phyloP scores from a whole-genome alignment of 2,113 vertebrate species.

The Halcyon senegalensis region DNA sequence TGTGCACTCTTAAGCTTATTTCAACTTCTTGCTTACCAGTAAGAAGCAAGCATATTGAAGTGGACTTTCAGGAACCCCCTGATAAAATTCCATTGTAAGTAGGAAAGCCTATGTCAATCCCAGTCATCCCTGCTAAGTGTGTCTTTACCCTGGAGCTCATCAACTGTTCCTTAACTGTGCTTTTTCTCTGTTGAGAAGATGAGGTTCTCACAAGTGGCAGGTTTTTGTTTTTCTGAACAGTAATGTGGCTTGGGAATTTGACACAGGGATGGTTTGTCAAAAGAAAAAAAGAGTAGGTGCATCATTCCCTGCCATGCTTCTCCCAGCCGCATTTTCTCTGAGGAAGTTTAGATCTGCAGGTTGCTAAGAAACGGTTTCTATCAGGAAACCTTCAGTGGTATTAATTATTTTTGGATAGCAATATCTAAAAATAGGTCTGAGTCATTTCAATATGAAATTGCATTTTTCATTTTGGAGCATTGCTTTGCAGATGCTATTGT shows the following conservation, averaged over 20 bases:
- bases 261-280: neutral
- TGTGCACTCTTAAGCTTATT: neutral
- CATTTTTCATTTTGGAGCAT: neutral
- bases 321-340: neutral
- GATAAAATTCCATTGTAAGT: neutral
- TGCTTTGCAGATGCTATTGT: neutral
- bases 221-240: neutral
- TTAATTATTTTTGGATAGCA: neutral
- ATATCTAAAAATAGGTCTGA: neutral
- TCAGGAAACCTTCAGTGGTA: neutral
- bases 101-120: neutral
- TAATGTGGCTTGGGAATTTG: neutral
- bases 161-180: neutral
- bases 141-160: too few species aligned
- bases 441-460: neutral
- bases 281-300: neutral
- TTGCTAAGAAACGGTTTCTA: neutral
- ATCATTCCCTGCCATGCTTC: neutral
- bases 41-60: neutral
- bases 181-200: neutral
- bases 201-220: neutral
- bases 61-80: neutral
- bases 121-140: neutral
- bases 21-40: neutral
- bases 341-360: neutral